These are phyloP conservation scores for Periplaneta americana DNA, from an alignment of 1,140 invertebrate genomes.

Conservation along the genomic window DNA sequence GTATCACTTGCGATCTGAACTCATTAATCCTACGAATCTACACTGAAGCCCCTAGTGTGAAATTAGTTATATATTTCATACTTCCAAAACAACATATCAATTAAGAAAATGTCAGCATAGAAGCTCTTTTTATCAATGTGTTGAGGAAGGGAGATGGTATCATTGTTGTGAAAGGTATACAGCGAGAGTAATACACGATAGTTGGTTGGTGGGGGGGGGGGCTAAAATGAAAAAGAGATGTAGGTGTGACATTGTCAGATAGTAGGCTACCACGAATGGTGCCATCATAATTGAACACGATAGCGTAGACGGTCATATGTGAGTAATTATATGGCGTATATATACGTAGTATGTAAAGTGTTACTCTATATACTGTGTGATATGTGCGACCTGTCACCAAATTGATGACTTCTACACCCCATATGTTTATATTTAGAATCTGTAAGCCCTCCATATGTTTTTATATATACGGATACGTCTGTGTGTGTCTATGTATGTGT, in stretches of 20 bases:
- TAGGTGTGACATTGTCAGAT: background rate
- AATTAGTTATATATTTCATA: background rate
- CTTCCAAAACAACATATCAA: background rate
- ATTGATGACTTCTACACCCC: background rate
- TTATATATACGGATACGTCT: background rate
- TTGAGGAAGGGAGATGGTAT: background rate
- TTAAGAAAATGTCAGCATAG: background rate
- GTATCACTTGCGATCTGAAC: background rate
- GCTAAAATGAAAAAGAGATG: background rate
- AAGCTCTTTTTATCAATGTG: background rate
- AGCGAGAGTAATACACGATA: background rate
- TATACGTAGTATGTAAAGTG: background rate
- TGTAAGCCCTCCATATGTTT: background rate
- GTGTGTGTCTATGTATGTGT: too few species aligned
- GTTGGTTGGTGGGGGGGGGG: background rate
- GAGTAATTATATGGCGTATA: background rate
- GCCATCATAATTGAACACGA: background rate
- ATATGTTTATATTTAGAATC: background rate
- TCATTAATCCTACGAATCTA: background rate
- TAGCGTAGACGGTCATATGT: background rate
- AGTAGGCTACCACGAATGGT: background rate
- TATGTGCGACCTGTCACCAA: background rate
- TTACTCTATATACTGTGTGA: background rate
- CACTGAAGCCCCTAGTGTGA: background rate
- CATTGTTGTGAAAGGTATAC: background rate